Evolutionary conservation across 2,888 invertebrate genomes (phyloP).

Genomic region (Fissipunctia ypsillon): DNA sequence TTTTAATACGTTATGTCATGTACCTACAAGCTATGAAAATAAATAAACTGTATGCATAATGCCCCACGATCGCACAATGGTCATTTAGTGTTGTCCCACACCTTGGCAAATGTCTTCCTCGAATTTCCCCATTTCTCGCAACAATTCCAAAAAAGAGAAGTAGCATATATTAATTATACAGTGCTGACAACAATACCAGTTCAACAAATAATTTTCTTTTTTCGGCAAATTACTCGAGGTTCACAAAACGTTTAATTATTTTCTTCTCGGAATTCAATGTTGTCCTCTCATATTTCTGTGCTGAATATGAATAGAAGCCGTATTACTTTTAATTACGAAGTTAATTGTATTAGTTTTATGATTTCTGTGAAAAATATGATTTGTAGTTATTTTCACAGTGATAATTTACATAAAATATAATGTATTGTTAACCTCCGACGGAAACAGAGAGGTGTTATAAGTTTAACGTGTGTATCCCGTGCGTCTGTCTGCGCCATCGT

Average conservation of each 20-base stretch:
- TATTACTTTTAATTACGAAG: not conserved
- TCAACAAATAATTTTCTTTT: constrained; percentile 1
- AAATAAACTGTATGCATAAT: not conserved
- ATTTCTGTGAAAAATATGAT: not conserved
- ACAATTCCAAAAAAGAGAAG: not conserved
- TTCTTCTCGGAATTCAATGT: not conserved
- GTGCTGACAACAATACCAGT: not conserved
- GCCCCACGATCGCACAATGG: not conserved
- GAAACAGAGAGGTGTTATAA: too few relatives aligned
- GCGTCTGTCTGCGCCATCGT: too few relatives aligned
- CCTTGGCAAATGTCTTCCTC: not conserved
- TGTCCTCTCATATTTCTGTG: not conserved
- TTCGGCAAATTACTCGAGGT: constrained; percentile 7
- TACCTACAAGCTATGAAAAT: too few relatives aligned
- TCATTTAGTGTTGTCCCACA: not conserved
- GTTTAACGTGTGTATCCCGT: too few relatives aligned
- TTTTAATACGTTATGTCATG: too few relatives aligned
- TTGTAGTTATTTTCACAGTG: not conserved
- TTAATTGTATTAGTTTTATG: not conserved
- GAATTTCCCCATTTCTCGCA: not conserved
- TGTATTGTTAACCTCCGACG: too few relatives aligned
- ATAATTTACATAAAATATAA: not conserved
- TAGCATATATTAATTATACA: not conserved
- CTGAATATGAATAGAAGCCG: not conserved
- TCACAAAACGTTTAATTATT: constrained; percentile 14